phyloP scores from a whole-genome alignment of 2,888 invertebrate genomes.

The Ypsolopha scabrella region DNA sequence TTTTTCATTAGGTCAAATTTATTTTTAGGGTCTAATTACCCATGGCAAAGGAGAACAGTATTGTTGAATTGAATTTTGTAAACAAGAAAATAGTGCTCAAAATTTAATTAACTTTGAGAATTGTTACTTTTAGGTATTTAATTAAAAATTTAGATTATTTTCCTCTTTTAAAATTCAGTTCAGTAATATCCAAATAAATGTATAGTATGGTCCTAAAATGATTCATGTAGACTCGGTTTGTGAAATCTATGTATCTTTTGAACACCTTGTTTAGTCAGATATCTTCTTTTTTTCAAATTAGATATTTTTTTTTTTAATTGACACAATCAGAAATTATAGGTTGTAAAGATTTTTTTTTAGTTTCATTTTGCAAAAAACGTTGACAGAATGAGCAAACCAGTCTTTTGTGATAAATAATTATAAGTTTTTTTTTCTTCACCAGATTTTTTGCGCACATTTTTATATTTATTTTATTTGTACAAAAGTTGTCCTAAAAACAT shows the following conservation, averaged over 20 bases:
- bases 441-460: constrained; percentile 19
- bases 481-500: constrained; percentile 33
- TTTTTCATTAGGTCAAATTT: too few species aligned
- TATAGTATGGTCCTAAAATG: background rate
- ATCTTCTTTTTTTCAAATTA: too few species aligned
- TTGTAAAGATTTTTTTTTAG: constrained; percentile 28
- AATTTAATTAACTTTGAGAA: too few species aligned
- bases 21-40: too few species aligned
- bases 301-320: background rate
- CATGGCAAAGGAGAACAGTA: too few species aligned
- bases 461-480: constrained; percentile 28
- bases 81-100: too few species aligned
- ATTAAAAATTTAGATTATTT: too few species aligned
- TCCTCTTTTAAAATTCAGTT: background rate
- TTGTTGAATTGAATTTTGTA: too few species aligned
- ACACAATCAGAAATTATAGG: constrained; percentile 3
- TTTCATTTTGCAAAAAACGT: constrained; percentile 24
- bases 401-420: constrained; percentile 64
- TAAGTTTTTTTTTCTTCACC: constrained; percentile 35
- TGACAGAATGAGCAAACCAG: constrained; percentile 45
- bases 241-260: background rate
- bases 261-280: background rate
- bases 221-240: background rate
- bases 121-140: too few species aligned
- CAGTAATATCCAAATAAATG: background rate